Evolutionary conservation across 2,888 invertebrate species (phyloP), one percentile per base, ranked within the genome.

Genomic region (Tiliacea aurago): DNA sequence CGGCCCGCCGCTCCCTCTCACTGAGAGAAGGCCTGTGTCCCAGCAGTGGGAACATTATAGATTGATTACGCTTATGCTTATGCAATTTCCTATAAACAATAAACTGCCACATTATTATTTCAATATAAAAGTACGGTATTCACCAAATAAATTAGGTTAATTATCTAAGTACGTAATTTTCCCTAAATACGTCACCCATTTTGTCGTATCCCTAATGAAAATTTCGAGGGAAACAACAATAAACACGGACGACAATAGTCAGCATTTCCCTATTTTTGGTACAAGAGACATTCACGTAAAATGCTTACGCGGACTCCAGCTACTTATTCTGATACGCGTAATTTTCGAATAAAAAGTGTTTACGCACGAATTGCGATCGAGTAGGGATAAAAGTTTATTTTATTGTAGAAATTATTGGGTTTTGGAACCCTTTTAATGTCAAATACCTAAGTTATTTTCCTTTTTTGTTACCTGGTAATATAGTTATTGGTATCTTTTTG

Each of bases 141-240:
- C 43, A 51, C 49, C n/a, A 62, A 76, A 33, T 69, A 28, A 76
- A 76, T 75, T 68, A 76, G 55, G 47, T 62, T 76, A 33, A 69
- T 45, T 56, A 49, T 55, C 41, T 33, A 43, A 76, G 68, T 68
- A 76, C 67, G 41, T 67, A n/a, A 75, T 70, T 41, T 71, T 28
- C 41, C 43, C 13, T 53, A 77, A 70, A 70, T 56, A 51, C 67
- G 43, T 55, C 70, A 64, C 23, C 23, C 47, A 72, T 67, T 74
- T 64, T 51, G 75, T 43, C 37, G 67, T 74, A 79, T 79, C 74
- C 76, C 4, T 80, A 80, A 80, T 80, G 51, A 72, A 70, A 80
- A 72, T 76, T 66, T 80, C 10, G 15, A 23, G 20, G 69, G 2
- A 58, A 81, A 70, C 49, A 68, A 81, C 68, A 78, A 72, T 76